These are phyloP conservation scores for Notocelia uddmanniana DNA, from an alignment of 2,888 invertebrate genomes.

Conservation along the genomic window DNA sequence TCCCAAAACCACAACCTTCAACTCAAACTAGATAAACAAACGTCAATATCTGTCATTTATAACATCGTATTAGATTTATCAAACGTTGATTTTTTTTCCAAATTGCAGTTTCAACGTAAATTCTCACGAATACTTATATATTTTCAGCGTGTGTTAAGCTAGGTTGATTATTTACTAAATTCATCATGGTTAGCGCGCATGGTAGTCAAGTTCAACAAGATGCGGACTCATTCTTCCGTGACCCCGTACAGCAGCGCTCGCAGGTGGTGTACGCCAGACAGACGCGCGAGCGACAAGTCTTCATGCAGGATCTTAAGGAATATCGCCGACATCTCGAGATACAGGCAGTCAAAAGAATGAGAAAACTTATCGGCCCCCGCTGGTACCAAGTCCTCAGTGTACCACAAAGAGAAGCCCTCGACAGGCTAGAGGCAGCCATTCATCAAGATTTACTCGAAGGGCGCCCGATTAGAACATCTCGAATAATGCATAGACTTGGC, in stretches of 20 bases:
- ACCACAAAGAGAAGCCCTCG: conserved; percentile 67
- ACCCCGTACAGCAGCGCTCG: conserved; percentile 57
- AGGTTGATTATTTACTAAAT: not conserved
- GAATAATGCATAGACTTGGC: conserved; percentile 65
- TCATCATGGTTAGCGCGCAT: conserved; percentile 14
- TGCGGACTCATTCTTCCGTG: conserved; percentile 53
- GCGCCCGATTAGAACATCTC: conserved; percentile 62
- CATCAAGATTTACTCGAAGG: conserved; percentile 76
- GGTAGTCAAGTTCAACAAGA: not conserved
- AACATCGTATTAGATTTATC: conserved; percentile 28
- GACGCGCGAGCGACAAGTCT: conserved; percentile 67
- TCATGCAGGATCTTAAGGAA: conserved; percentile 73
- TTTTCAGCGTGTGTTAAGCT: not conserved
- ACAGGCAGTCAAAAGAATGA: conserved; percentile 55
- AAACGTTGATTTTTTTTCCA: conserved; percentile 57
- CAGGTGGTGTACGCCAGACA: conserved; percentile 67
- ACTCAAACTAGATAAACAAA: not conserved
- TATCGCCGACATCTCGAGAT: conserved; percentile 60
- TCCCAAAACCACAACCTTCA: too few species aligned
- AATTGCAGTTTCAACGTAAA: conserved; percentile 61
- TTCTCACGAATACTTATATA: not conserved
- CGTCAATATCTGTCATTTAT: not conserved
- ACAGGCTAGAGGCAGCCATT: conserved; percentile 63
- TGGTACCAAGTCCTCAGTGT: conserved; percentile 80
- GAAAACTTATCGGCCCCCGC: conserved; percentile 64